phyloP scores from a whole-genome alignment of 2,113 vertebrate genomes.

The Isurus oxyrinchus region DNA sequence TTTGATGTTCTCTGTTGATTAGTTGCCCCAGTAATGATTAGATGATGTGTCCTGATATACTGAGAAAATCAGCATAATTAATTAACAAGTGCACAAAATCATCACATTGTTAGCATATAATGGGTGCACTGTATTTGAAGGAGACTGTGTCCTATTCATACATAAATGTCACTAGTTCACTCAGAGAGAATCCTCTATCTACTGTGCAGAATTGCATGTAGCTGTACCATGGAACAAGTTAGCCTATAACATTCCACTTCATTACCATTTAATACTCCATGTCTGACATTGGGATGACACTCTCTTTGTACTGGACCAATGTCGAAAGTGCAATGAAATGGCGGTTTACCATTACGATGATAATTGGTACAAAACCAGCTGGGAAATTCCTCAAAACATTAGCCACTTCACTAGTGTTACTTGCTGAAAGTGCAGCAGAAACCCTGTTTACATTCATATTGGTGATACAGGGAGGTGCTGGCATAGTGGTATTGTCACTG shows the following conservation, averaged over 20 bases:
- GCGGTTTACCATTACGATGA: background rate
- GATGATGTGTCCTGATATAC: background rate
- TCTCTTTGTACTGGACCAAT: background rate
- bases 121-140: background rate
- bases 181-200: background rate
- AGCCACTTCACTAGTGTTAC: background rate
- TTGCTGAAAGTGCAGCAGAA: background rate
- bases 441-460: background rate
- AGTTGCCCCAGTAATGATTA: background rate
- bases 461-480: background rate
- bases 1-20: slow-evolving; percentile 4
- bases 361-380: background rate
- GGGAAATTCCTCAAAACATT: background rate
- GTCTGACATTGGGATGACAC: background rate
- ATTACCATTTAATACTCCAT: background rate
- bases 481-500: no score
- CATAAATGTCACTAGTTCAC: background rate
- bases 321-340: background rate
- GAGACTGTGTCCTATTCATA: background rate
- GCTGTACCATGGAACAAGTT: background rate
- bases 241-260: background rate
- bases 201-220: background rate
- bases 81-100: slow-evolving; percentile 28
- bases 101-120: background rate
- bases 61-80: background rate